phyloP scores from a whole-genome alignment of 2,113 vertebrate genomes.

The Apistogramma diplotaenia region DNA sequence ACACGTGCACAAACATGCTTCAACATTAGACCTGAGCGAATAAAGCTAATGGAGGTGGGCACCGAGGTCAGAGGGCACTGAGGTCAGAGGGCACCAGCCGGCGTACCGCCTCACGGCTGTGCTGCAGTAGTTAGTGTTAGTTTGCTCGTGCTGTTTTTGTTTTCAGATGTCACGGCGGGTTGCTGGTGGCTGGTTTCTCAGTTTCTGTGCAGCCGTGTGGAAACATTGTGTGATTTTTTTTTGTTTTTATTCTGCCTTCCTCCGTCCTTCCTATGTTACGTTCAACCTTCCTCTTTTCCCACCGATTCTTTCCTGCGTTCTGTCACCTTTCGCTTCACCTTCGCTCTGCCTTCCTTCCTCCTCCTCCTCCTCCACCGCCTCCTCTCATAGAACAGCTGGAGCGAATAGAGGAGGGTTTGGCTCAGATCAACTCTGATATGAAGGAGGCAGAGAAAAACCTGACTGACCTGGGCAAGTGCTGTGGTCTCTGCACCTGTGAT shows the following conservation, averaged over 20 bases:
- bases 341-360: neutral
- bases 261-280: neutral
- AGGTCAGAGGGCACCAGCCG: neutral
- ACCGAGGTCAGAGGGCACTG: neutral
- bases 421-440: slow-evolving; percentile 86
- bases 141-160: neutral
- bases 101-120: too few species aligned
- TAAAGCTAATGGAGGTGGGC: slow-evolving; percentile 29
- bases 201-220: neutral
- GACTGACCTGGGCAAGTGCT: slow-evolving; percentile 81
- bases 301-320: neutral
- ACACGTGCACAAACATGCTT: neutral
- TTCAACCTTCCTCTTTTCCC: neutral
- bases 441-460: slow-evolving; percentile 85
- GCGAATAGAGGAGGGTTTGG: slow-evolving; percentile 80
- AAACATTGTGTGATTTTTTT: neutral
- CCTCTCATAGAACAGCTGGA: slow-evolving; percentile 79
- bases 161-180: neutral
- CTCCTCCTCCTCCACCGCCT: neutral
- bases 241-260: neutral
- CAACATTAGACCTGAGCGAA: neutral
- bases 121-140: neutral
- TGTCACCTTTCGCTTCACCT: neutral
- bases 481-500: slow-evolving; percentile 81
- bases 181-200: neutral